Base-by-base conservation (phyloP, 2,113 vertebrate species). In the Sigmodon hispidus region DNA sequence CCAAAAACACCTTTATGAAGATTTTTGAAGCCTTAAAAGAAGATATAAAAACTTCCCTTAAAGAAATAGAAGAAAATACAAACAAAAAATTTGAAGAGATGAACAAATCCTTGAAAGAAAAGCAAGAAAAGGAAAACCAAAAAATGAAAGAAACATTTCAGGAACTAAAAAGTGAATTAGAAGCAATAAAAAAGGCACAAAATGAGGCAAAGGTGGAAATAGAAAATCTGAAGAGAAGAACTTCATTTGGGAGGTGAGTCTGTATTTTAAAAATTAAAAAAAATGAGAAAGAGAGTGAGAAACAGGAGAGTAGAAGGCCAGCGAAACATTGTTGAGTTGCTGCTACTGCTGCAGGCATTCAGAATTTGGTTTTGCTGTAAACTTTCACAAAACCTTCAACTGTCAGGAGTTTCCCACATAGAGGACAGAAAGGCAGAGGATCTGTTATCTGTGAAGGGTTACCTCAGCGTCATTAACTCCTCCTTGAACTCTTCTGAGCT, bases 261-360 rank as follows among this genome's bases (percentile, higher is more conserved):
- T 61, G 48, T 63, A n/a, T 52, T 96, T 36, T 63, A 90, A 57
- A 93, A 94, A 89, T 52, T n/a, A n/a, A n/a, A 43, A 81, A 52
- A n/a, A 80, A 59, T 81, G 43, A 50, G 52, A 13, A 69, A 55
- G 17, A 91, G 67, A 73, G 11, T 34, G 40, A 79, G 36, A 76
- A 67, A 63, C 0, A 61, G 52, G 72, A 95, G 29, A 61, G 15
- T 24, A 75, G 86, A 87, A 92, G 55, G 16, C 21, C 45, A 17
- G 3, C 26, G 0, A 21, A n/a, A 84, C 55, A 80, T 72, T 3
- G 0, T n/a, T 72, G 15, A 40, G 7, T 65, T 45, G 31, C 2
- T 83, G 24, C 61, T 87, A 36, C 52, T 83, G 29, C 52, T 91
- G 24, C 43, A 76, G 40, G n/a, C 34, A 36, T 5, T 77, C 5